These are phyloP conservation scores for Drosophila rubida DNA, from an alignment of 2,888 invertebrate species.

Conservation along the genomic window DNA sequence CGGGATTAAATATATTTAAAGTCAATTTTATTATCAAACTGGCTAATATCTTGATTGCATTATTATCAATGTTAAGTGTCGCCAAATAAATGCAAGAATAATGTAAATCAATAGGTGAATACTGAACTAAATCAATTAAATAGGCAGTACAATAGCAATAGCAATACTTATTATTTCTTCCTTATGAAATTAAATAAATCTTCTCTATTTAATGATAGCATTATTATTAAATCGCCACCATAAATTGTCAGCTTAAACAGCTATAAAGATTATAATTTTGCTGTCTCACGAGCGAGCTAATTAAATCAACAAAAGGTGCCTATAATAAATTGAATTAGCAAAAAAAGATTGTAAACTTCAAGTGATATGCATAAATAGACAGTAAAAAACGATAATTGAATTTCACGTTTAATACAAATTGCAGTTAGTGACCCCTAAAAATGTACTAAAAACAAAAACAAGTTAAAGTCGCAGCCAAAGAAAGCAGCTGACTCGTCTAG, in stretches of 20 bases:
- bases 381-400: slow-evolving; percentile 3
- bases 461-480: slow-evolving; percentile 32
- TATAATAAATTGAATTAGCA: neutral
- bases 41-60: too few species aligned
- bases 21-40: too few species aligned
- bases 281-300: neutral
- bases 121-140: too few species aligned
- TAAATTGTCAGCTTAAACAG: neutral
- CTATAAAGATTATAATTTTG: neutral
- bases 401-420: slow-evolving; percentile 19
- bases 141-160: too few species aligned
- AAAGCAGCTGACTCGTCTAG: slow-evolving; percentile 51
- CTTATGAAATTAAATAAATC: neutral
- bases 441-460: slow-evolving; percentile 5
- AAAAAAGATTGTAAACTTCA: slow-evolving; percentile 5
- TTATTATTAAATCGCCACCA: neutral
- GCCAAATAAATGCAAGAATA: too few species aligned
- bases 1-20: neutral
- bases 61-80: too few species aligned
- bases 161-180: too few species aligned
- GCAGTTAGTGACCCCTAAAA: slow-evolving; percentile 41
- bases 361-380: slow-evolving; percentile 2
- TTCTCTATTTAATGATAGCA: neutral
- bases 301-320: neutral
- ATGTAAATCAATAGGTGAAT: too few species aligned